Base-by-base conservation (phyloP, 2,888 invertebrate species). In the Trissolcus japonicus region DNA sequence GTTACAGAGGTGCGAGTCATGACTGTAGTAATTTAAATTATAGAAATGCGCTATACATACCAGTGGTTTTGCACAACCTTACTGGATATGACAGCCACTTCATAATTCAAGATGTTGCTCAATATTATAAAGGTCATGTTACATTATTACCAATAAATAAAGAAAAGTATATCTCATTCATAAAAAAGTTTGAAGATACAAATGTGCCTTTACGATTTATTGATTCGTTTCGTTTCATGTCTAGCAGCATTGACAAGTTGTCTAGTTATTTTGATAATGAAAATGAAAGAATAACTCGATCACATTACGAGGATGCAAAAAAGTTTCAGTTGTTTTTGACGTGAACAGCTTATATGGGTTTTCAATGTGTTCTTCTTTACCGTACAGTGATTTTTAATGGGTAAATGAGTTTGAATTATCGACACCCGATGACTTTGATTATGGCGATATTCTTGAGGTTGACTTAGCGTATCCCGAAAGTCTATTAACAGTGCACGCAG, bases 271-370 rank as follows among this genome's bases (percentile, higher is more conserved):
- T 43, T 0, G 11, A 55, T 1, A 17, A 55, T 19, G 19, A 56
- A 3, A 17, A 56, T 56, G 41, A 56, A 56, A 56, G 0, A 4
- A 43, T 56, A 40, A 56, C 56, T 1, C 13, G 2, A 13, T 19
- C 40, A 17, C 6, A 56, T 41, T 41, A n/a, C 11, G 1, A 41
- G 4, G 17, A 41, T 56, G 19, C 4, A 6, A 16, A 60, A 7
- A 25, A 60, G 48, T 48, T 57, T 4, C 14, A 43, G n/a, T 43
- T 57, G 43, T n/a, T 48, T 61, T 16, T 9, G 82, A 84, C 69
- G 73, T 74, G 2, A 83, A 84, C 56, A 83, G 82, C 54, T 55
- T 83, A 6, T 84, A 83, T 72, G 82, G 81, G 2, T 71, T 40
- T 17, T 25, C 43, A 16, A 53, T 54, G 54, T 25, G 25, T 11